Percentiles rank a stretch among this genome's conserved stretches.
Evolutionary conservation across 2,888 invertebrate genomes (phyloP).

Genomic region (Ferdinandea cuprea): DNA sequence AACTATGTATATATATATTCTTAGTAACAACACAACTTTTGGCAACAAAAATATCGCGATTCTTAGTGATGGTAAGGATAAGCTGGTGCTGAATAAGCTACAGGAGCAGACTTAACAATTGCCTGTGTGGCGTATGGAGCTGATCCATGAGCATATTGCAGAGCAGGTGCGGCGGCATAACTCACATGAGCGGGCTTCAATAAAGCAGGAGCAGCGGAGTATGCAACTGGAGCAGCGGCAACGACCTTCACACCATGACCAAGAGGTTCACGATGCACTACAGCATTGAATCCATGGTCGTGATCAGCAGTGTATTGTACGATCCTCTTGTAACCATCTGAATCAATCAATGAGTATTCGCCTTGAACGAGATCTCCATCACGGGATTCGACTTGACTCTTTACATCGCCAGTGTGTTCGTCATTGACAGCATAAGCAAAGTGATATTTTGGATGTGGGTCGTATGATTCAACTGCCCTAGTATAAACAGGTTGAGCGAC

Average conservation of each 20-base stretch:
- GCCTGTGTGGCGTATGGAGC: conserved; percentile 12
- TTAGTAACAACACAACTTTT: too few species aligned
- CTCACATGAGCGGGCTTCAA: conserved; percentile 39
- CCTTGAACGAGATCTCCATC: conserved; percentile 85
- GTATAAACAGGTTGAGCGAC: conserved; percentile 65
- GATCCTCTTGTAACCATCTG: conserved; percentile 85
- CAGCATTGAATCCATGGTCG: conserved; percentile 73
- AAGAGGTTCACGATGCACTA: conserved; percentile 74
- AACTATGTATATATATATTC: too few species aligned
- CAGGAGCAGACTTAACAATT: conserved; percentile 21
- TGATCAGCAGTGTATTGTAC: conserved; percentile 84
- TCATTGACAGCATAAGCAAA: conserved; percentile 82
- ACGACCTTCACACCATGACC: conserved; percentile 38
- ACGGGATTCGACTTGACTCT: conserved; percentile 85
- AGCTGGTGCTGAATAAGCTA: conserved; percentile 36
- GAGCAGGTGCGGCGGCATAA: conserved; percentile 32
- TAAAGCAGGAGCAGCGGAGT: conserved; percentile 41
- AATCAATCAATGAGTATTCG: conserved; percentile 82
- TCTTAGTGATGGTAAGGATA: conserved; percentile 48
- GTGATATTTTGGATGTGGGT: conserved; percentile 79
- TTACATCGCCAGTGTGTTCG: conserved; percentile 81
- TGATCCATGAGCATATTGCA: conserved; percentile 13
- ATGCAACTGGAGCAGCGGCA: conserved; percentile 28
- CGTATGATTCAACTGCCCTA: conserved; percentile 73
- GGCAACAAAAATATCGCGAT: too few species aligned